Evolutionary conservation across 2,888 invertebrate genomes (phyloP).

Genomic region (Epirrhoe alternata): DNA sequence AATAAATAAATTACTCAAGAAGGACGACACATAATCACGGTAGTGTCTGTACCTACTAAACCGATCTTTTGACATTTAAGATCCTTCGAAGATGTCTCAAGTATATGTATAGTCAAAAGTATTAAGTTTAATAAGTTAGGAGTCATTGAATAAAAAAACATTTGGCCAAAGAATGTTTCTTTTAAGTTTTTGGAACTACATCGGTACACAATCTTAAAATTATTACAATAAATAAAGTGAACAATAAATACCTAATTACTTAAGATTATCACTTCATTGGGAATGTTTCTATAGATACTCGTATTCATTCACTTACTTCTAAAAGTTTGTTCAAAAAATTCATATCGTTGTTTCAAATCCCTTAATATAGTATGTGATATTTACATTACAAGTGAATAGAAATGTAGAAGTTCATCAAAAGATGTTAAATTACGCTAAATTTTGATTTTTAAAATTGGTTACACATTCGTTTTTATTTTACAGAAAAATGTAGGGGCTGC

Average conservation of each 20-base stretch:
- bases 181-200: conserved; percentile 34
- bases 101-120: neutral
- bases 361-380: neutral
- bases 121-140: neutral
- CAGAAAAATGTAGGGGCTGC: too few relatives aligned
- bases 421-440: conserved; percentile 13
- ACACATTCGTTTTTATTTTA: neutral
- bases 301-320: conserved; percentile 3
- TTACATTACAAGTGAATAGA: conserved; percentile 7
- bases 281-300: conserved; percentile 38
- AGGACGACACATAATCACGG: too few relatives aligned
- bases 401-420: conserved; percentile 16
- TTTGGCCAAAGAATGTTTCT: conserved; percentile 16
- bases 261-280: conserved; percentile 44
- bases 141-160: neutral
- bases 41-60: too few relatives aligned
- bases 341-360: conserved; percentile 9
- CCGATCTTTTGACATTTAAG: too few relatives aligned
- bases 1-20: too few relatives aligned
- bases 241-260: conserved; percentile 42
- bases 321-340: conserved; percentile 8
- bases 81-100: too few relatives aligned
- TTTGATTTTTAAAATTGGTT: conserved; percentile 3
- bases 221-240: conserved; percentile 40
- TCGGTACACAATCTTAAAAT: conserved; percentile 35